Evolutionary conservation across 2,888 invertebrate genomes (phyloP).

Genomic region (Agrochola litura): DNA sequence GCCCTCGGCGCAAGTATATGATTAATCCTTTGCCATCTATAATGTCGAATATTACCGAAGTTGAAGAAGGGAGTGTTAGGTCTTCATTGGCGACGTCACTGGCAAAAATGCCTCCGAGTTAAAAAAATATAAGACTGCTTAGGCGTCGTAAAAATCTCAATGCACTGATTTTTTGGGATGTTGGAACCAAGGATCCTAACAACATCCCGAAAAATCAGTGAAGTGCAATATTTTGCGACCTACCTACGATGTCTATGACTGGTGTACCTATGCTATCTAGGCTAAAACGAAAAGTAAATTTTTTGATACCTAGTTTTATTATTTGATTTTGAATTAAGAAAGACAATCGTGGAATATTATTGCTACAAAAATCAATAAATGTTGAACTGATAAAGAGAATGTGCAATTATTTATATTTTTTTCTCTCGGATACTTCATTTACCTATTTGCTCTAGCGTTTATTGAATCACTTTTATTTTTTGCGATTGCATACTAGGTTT

Average conservation of each 20-base stretch:
- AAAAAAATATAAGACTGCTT: not conserved
- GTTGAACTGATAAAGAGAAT: not conserved
- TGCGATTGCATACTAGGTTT: not conserved
- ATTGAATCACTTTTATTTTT: not conserved
- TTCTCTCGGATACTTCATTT: too few species aligned
- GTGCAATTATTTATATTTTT: not conserved
- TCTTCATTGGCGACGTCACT: slow-evolving; percentile 70
- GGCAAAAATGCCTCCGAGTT: slow-evolving; percentile 60
- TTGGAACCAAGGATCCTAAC: too few species aligned
- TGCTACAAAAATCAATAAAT: not conserved
- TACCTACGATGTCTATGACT: too few species aligned
- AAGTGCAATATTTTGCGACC: too few species aligned
- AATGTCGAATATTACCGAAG: slow-evolving; percentile 86
- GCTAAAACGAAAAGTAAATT: too few species aligned
- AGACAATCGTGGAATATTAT: slow-evolving; percentile 14
- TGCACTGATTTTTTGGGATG: too few species aligned
- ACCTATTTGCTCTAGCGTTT: too few species aligned
- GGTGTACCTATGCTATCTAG: too few species aligned
- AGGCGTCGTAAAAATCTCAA: too few species aligned
- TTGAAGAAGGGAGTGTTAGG: slow-evolving; percentile 78
- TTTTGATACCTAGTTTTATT: too few species aligned
- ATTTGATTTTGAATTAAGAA: slow-evolving; percentile 10
- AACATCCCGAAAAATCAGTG: too few species aligned
- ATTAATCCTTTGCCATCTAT: slow-evolving; percentile 73
- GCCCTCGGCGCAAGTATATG: slow-evolving; percentile 70